phyloP scores from a whole-genome alignment of 1,140 invertebrate species.

The Drosophila mojavensis region DNA sequence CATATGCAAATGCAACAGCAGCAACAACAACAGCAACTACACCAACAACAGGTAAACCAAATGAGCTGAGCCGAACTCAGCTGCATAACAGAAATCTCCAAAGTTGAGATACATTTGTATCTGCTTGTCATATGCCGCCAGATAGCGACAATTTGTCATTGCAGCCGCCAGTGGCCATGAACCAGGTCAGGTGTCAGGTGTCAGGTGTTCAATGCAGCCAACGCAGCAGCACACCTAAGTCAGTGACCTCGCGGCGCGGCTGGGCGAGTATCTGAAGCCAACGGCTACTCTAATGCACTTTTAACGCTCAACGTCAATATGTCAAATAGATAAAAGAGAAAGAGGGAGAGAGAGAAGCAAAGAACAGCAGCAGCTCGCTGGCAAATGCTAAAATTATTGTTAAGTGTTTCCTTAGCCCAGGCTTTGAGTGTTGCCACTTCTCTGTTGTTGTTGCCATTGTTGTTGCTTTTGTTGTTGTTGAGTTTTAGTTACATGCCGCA shows the following conservation, averaged over 20 bases:
- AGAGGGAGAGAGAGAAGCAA: background rate
- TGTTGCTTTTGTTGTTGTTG: conserved; percentile 7
- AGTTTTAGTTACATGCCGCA: conserved; percentile 15
- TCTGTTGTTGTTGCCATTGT: conserved; percentile 4
- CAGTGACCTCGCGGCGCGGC: background rate
- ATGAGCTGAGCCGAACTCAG: conserved; percentile 1
- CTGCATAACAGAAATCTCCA: conserved; percentile 5
- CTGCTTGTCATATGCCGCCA: conserved; percentile 16
- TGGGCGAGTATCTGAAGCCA: conserved; percentile 11
- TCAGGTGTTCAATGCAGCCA: conserved; percentile 53
- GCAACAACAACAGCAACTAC: conserved; percentile 38
- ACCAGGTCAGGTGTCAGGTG: conserved; percentile 74
- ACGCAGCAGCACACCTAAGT: background rate
- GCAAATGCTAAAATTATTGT: conserved; percentile 62
- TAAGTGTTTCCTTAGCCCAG: conserved; percentile 57
- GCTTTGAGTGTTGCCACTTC: conserved; percentile 2
- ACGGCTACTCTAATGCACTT: conserved; percentile 81
- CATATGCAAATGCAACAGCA: conserved; percentile 55
- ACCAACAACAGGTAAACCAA: conserved; percentile 26
- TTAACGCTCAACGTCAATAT: conserved; percentile 78
- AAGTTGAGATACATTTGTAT: conserved; percentile 10
- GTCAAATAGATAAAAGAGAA: conserved; percentile 72
- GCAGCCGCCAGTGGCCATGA: conserved; percentile 57
- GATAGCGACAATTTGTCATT: conserved; percentile 63
- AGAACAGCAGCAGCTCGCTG: conserved; percentile 4